Percentiles rank a stretch among this genome's conserved stretches.
Evolutionary conservation across 2,797 vertebrate genomes (phyloP).

Genomic region (Pantherophis vulpinus): DNA sequence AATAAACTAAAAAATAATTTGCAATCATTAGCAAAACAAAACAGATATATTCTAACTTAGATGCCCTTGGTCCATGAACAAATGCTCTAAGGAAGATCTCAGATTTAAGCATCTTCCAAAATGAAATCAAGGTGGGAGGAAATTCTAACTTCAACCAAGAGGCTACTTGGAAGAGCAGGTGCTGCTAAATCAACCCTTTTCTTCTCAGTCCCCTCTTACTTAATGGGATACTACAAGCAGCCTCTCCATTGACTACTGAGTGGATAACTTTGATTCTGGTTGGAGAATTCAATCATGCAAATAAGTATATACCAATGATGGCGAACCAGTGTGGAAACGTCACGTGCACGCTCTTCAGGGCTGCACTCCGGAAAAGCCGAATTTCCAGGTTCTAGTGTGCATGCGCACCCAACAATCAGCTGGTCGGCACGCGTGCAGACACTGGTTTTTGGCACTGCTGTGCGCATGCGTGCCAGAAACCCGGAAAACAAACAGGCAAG

Average conservation of each 20-base stretch:
- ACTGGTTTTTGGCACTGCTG: too few species aligned
- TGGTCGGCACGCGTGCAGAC: too few species aligned
- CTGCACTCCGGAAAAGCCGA: too few species aligned
- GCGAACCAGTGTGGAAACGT: too few species aligned
- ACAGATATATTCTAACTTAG: neutral
- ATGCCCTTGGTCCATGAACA: neutral
- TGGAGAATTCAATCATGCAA: neutral
- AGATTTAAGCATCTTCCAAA: neutral
- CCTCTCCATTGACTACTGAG: neutral
- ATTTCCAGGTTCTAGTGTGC: too few species aligned
- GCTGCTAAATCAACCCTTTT: neutral
- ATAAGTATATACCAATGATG: neutral
- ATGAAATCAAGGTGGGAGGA: neutral
- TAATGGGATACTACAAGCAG: neutral
- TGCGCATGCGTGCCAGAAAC: too few species aligned
- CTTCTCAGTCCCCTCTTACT: neutral
- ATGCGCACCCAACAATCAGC: too few species aligned
- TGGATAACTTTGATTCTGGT: neutral
- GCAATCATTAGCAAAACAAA: neutral
- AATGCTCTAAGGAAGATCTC: neutral
- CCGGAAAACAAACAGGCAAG: too few species aligned
- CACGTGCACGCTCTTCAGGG: too few species aligned
- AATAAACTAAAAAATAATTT: neutral
- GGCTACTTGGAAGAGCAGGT: neutral
- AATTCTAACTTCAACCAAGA: neutral